phyloP scores from a whole-genome alignment of 2,113 vertebrate genomes.

The Seriola dumerili region DNA sequence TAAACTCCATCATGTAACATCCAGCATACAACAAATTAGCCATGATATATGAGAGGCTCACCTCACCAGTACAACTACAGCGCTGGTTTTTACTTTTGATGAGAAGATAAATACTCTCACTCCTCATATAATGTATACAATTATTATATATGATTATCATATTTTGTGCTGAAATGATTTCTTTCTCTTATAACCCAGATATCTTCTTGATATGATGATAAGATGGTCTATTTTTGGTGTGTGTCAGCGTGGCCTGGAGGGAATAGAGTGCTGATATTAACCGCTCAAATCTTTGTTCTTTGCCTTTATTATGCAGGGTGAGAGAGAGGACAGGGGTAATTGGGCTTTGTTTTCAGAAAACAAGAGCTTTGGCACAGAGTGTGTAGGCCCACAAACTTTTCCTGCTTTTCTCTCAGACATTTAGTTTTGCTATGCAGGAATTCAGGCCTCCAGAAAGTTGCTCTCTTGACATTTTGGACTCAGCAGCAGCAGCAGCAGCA shows the following conservation, averaged over 20 bases:
- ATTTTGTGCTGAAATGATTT: background rate
- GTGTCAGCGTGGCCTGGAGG: background rate
- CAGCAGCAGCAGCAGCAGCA: background rate
- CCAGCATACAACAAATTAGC: background rate
- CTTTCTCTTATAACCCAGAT: background rate
- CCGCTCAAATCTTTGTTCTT: conserved; percentile 35
- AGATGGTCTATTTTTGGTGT: conserved; percentile 1
- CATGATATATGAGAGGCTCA: background rate
- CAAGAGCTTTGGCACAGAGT: conserved; percentile 21
- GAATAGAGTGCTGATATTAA: background rate
- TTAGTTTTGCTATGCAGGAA: conserved; percentile 25
- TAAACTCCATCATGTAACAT: background rate
- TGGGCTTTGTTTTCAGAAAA: conserved; percentile 68
- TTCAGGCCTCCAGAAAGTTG: conserved; percentile 13
- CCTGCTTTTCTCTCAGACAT: conserved; percentile 31
- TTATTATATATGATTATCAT: no score
- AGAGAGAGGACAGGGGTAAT: conserved; percentile 55
- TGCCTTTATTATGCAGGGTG: conserved; percentile 34
- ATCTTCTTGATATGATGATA: background rate
- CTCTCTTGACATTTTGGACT: conserved; percentile 15
- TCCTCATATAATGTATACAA: no score
- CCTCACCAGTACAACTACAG: no score
- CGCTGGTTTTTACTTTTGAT: no score
- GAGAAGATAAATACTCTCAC: no score
- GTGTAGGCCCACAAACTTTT: background rate